phyloP scores from a whole-genome alignment of 2,113 vertebrate genomes.

The Glaucidium brasilianum region DNA sequence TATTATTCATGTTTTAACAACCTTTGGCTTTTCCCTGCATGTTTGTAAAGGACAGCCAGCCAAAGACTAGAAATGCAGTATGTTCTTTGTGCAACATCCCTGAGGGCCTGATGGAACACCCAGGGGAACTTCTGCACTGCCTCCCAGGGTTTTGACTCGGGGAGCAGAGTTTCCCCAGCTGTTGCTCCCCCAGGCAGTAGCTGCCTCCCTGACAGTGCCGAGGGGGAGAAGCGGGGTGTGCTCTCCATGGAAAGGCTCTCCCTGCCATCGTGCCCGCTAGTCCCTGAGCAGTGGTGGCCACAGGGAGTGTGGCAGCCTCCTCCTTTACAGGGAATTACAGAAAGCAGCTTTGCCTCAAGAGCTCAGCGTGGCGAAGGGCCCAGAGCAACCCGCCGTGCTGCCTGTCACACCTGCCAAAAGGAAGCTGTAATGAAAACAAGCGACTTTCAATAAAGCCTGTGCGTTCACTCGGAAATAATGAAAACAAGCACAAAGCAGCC shows the following conservation, averaged over 20 bases:
- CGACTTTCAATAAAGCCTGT: not conserved
- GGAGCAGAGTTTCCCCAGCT: not conserved
- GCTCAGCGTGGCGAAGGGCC: not conserved
- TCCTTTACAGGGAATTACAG: not conserved
- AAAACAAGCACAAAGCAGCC: not conserved
- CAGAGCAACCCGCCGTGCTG: not conserved
- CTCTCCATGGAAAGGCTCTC: not conserved
- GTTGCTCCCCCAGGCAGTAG: fast-evolving
- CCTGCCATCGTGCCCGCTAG: fast-evolving
- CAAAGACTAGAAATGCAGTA: not conserved
- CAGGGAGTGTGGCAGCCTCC: not conserved
- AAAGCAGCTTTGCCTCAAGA: not conserved
- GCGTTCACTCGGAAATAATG: not conserved
- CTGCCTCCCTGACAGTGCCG: not conserved
- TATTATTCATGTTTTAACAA: not conserved
- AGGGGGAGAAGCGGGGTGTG: not conserved
- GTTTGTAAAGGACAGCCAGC: not conserved
- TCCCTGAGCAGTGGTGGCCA: not conserved
- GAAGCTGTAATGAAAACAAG: not conserved
- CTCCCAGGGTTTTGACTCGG: fast-evolving
- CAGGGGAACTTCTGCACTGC: not conserved
- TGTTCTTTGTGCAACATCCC: not conserved
- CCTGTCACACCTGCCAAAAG: not conserved
- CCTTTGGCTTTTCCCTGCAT: not conserved
- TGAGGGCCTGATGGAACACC: not conserved